A percentile compares a stretch with the other conserved stretches of the same genome.
These are phyloP conservation scores for Aphaenogaster ashmeadi DNA, from an alignment of 1,140 invertebrate species.

Conservation along the genomic window DNA sequence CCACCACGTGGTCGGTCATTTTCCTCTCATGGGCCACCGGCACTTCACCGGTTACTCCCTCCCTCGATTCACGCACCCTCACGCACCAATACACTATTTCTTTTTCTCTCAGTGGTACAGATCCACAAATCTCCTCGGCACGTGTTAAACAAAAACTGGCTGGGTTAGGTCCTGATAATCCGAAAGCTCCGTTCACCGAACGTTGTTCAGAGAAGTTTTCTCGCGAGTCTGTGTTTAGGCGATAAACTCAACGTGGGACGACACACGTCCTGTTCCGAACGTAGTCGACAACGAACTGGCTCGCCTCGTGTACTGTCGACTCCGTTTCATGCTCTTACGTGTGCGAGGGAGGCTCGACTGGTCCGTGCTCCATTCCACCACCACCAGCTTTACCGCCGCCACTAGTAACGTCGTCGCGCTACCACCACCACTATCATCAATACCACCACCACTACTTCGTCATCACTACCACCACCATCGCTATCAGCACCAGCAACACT, in stretches of 20 bases:
- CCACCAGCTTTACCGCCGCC: neutral
- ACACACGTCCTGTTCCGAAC: slow-evolving; percentile 61
- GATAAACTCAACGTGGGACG: slow-evolving; percentile 6
- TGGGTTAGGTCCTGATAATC: slow-evolving; percentile 15
- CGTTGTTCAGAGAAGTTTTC: neutral
- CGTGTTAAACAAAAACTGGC: slow-evolving; percentile 32
- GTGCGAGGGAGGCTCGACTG: slow-evolving; percentile 75
- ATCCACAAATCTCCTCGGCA: slow-evolving; percentile 55
- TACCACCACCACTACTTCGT: neutral
- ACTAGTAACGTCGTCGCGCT: slow-evolving; percentile 2
- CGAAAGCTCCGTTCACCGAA: neutral
- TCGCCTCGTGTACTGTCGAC: slow-evolving; percentile 73
- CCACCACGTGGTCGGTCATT: slow-evolving; percentile 82
- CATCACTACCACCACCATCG: slow-evolving; percentile 35
- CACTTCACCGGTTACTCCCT: slow-evolving; percentile 55
- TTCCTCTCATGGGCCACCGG: slow-evolving; percentile 60
- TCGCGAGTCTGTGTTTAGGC: neutral
- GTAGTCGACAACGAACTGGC: slow-evolving; percentile 75
- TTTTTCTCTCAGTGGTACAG: neutral
- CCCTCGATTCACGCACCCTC: slow-evolving; percentile 58
- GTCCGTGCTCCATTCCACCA: slow-evolving; percentile 52
- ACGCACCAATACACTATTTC: slow-evolving; percentile 60
- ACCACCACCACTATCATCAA: neutral
- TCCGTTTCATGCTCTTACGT: slow-evolving; percentile 69
- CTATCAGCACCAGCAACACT: slow-evolving; percentile 33